Percentiles rank a stretch among this genome's conserved stretches.
phyloP scores from a whole-genome alignment of 2,888 invertebrate genomes.

The Linnaemya tessellans region DNA sequence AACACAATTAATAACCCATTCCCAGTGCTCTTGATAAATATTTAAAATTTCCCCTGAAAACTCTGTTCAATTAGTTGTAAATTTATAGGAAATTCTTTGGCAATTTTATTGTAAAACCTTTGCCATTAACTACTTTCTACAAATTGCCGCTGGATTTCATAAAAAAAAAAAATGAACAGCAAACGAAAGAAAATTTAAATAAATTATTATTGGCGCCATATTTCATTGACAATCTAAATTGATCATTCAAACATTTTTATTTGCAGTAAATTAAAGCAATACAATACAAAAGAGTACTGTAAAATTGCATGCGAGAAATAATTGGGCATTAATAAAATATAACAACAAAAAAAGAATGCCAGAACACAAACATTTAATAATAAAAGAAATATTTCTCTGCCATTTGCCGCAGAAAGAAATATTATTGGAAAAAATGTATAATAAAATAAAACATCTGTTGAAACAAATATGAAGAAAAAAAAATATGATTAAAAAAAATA shows the following conservation, averaged over 20 bases:
- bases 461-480: conserved; percentile 18
- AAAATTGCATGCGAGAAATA: conserved; percentile 63
- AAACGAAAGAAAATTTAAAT: conserved; percentile 48
- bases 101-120: conserved; percentile 34
- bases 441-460: conserved; percentile 64
- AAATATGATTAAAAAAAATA: conserved; percentile 5
- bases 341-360: neutral
- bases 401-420: conserved; percentile 17
- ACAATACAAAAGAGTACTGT: conserved; percentile 28
- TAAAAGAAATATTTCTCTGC: conserved; percentile 15
- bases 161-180: too few species aligned
- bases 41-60: neutral
- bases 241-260: conserved; percentile 60
- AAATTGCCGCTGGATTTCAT: conserved; percentile 76
- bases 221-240: conserved; percentile 72
- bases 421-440: neutral
- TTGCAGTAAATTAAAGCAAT: conserved; percentile 45
- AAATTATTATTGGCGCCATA: conserved; percentile 73
- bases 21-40: neutral
- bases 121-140: conserved; percentile 69
- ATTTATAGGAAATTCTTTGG: conserved; percentile 21
- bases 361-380: neutral
- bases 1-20: neutral
- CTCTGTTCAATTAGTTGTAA: neutral
- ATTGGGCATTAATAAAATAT: conserved; percentile 57